phyloP scores from a whole-genome alignment of 2,797 vertebrate genomes.

The Podarcis siculus region DNA sequence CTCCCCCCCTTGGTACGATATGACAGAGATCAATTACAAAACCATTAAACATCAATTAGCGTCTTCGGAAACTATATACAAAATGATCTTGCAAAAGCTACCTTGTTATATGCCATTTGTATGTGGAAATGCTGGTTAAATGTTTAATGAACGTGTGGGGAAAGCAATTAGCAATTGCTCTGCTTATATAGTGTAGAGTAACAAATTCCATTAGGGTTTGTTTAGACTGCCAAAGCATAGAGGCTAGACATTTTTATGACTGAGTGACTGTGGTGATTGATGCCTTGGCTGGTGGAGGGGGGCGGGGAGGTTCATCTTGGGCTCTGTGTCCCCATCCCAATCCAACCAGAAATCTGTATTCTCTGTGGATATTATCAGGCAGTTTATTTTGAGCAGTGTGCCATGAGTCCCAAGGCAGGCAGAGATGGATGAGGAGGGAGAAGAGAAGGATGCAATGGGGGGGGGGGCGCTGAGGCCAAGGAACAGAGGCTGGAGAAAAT shows the following conservation, averaged over 20 bases:
- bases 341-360: not conserved
- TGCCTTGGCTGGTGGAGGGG: not conserved
- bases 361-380: not conserved
- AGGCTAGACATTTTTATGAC: slow-evolving; percentile 42
- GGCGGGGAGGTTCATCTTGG: not conserved
- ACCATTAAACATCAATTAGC: slow-evolving; percentile 76
- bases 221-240: slow-evolving; percentile 51
- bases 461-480: no score
- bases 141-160: slow-evolving; percentile 67
- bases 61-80: slow-evolving; percentile 71
- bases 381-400: not conserved
- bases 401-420: not conserved
- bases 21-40: slow-evolving; percentile 74
- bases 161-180: slow-evolving; percentile 73
- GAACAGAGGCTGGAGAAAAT: no score
- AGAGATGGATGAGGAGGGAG: not conserved
- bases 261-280: not conserved
- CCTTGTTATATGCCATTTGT: slow-evolving; percentile 68
- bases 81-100: slow-evolving; percentile 69
- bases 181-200: slow-evolving; percentile 59
- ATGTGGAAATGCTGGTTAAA: slow-evolving; percentile 70
- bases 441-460: not conserved
- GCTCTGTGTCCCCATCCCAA: not conserved
- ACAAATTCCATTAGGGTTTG: slow-evolving; percentile 34
- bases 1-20: slow-evolving; percentile 38